These are phyloP conservation scores for Morpho helenor DNA, from an alignment of 2,888 invertebrate genomes.

Conservation along the genomic window DNA sequence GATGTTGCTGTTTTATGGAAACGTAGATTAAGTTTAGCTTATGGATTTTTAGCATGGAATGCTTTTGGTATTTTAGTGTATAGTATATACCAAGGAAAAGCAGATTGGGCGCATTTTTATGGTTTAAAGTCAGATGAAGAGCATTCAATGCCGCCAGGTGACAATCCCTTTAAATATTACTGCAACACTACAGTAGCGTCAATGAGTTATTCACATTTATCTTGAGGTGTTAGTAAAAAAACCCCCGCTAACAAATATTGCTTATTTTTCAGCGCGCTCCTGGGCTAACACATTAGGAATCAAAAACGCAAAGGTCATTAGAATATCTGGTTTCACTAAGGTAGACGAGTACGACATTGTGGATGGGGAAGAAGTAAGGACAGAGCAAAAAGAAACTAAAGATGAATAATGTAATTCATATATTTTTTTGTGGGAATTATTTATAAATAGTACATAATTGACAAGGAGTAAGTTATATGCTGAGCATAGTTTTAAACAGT, in stretches of 20 bases:
- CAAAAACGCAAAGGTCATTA: slow-evolving; percentile 76
- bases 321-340: slow-evolving; percentile 71
- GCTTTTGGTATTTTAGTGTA: slow-evolving; percentile 83
- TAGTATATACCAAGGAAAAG: slow-evolving; percentile 78
- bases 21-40: slow-evolving; percentile 79
- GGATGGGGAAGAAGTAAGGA: slow-evolving; percentile 48
- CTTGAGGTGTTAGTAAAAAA: no score
- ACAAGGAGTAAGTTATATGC: slow-evolving; percentile 1
- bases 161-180: neutral
- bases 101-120: slow-evolving; percentile 83
- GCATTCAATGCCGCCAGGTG: slow-evolving; percentile 77
- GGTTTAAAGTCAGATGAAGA: slow-evolving; percentile 82
- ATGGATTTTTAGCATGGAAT: slow-evolving; percentile 85
- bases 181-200: neutral
- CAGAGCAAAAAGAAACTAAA: slow-evolving; percentile 25
- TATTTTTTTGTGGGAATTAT: slow-evolving; percentile 12
- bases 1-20: slow-evolving; percentile 80
- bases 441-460: slow-evolving; percentile 3
- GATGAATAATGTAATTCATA: slow-evolving; percentile 21
- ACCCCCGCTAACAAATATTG: neutral
- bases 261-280: slow-evolving; percentile 66
- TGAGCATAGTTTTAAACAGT: slow-evolving; percentile 3
- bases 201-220: neutral
- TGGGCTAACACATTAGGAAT: slow-evolving; percentile 79
- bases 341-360: slow-evolving; percentile 70